Percentiles rank a stretch among this genome's conserved stretches.
Conservation (phyloP, 1,140 invertebrate species). For the Zaprionus africanus region DNA sequence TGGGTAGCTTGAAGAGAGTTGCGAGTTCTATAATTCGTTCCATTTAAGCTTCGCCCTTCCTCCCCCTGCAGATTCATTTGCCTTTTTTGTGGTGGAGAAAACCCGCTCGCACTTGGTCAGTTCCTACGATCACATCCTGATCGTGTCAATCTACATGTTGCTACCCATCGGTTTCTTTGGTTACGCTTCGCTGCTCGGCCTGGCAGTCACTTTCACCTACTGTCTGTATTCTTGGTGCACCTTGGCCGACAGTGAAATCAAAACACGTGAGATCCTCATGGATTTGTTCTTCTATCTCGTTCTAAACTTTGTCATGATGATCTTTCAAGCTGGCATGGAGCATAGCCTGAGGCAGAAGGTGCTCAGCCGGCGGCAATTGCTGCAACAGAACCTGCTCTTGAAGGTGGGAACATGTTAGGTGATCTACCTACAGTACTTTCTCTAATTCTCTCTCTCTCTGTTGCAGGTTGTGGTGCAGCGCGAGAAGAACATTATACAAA, state of each 20-base stretch:
- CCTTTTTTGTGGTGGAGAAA: not conserved
- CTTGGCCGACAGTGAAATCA: fast-evolving
- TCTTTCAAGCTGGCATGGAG: conserved; percentile 3
- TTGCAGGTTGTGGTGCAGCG: conserved; percentile 15
- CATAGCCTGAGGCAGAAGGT: conserved; percentile 17
- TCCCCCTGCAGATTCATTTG: conserved; percentile 18
- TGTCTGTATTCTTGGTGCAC: not conserved
- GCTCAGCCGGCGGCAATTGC: conserved; percentile 30
- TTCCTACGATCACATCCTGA: conserved; percentile 45
- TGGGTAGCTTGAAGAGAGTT: conserved; percentile 26
- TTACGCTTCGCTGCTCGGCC: conserved; percentile 18
- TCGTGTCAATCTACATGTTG: conserved; percentile 39
- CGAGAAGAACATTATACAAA: conserved; percentile 93
- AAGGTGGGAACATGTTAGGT: conserved; percentile 11
- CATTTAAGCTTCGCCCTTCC: not conserved
- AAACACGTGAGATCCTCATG: fast-evolving
- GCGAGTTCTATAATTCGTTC: not conserved
- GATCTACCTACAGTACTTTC: too few species aligned
- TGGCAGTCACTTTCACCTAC: conserved; percentile 21
- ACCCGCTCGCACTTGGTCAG: not conserved
- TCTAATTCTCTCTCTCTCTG: not conserved
- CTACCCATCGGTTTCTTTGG: conserved; percentile 37
- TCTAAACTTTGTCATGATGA: conserved; percentile 5
- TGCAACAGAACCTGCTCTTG: conserved; percentile 19
- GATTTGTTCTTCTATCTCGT: not conserved